Evolutionary conservation across 1,140 invertebrate genomes (phyloP).

Genomic region (Heliconius nattereri): DNA sequence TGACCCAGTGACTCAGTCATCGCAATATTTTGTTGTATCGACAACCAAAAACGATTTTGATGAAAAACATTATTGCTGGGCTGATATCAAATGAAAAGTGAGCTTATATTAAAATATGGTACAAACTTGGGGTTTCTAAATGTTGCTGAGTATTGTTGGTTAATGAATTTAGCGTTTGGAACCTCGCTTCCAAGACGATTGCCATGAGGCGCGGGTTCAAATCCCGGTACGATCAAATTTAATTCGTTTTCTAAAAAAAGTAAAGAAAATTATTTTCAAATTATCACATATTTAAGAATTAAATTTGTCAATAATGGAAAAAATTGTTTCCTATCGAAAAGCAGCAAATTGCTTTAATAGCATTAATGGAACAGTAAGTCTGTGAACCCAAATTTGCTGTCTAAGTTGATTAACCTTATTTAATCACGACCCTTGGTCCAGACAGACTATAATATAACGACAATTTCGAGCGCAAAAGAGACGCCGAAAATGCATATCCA

Average conservation of each 20-base stretch:
- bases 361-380: not conserved
- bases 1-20: conserved; percentile 36
- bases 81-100: not conserved
- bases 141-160: not conserved
- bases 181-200: too few species aligned
- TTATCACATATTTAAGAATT: too few species aligned
- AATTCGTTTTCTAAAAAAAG: too few species aligned
- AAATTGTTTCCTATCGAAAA: too few species aligned
- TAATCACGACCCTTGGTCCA: conserved; percentile 4
- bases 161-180: too few species aligned
- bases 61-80: not conserved
- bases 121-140: not conserved
- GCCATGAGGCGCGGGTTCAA: too few species aligned
- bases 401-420: not conserved
- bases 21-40: conserved; percentile 30
- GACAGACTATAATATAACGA: conserved; percentile 25
- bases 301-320: too few species aligned
- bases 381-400: not conserved
- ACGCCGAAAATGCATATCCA: conserved; percentile 62
- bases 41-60: conserved; percentile 24
- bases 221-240: too few species aligned
- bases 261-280: too few species aligned
- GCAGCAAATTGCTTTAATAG: too few species aligned
- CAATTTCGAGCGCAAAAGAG: conserved; percentile 24
- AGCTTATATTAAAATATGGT: not conserved